Conservation (phyloP, 2,113 vertebrate species). For the Gadus chalcogrammus region DNA sequence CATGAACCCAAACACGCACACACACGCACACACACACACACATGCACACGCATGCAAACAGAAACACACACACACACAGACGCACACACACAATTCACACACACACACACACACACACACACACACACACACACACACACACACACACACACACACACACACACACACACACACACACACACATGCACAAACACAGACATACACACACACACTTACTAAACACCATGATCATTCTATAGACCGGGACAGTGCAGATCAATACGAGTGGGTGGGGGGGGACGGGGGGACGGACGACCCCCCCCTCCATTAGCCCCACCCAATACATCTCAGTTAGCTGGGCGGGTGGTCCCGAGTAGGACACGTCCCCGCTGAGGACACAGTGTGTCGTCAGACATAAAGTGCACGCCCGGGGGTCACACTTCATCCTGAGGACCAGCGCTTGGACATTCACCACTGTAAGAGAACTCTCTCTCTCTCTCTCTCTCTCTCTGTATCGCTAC, state of each 20-base stretch:
- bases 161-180: conserved; percentile 41
- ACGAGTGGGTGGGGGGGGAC: no score
- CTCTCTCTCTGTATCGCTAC: no score
- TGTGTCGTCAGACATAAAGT: conserved; percentile 19
- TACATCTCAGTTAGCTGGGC: conserved; percentile 42
- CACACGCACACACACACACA: not conserved
- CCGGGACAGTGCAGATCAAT: conserved; percentile 25
- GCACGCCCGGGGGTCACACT: conserved; percentile 42
- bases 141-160: conserved; percentile 3
- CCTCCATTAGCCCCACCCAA: no score
- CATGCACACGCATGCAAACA: not conserved
- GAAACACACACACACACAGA: no score
- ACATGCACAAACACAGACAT: no score
- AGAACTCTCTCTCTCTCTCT: no score
- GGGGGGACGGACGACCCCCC: no score
- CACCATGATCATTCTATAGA: conserved; percentile 51
- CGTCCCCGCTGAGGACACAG: conserved; percentile 33
- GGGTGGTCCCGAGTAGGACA: conserved; percentile 35
- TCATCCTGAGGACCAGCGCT: conserved; percentile 47
- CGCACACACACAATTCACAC: not conserved
- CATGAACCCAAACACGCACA: not conserved
- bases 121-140: not conserved
- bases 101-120: conserved; percentile 41
- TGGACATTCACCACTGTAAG: no score
- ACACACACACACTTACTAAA: conserved; percentile 54